phyloP scores from a whole-genome alignment of 2,888 invertebrate species.

The Andrena chrysosceles region DNA sequence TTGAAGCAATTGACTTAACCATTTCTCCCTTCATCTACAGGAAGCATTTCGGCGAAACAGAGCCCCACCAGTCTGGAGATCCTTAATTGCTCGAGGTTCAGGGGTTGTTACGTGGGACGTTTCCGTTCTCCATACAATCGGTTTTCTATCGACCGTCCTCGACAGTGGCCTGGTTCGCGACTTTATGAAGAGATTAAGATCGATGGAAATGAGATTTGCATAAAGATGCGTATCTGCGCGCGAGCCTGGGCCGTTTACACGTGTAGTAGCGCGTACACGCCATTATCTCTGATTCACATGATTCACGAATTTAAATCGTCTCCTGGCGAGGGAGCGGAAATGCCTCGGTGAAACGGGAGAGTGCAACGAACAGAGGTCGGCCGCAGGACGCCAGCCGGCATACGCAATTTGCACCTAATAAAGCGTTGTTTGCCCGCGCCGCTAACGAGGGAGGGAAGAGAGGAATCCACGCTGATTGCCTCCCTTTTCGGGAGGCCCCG shows the following conservation, averaged over 20 bases:
- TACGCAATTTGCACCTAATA: constrained; percentile 76
- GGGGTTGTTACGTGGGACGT: constrained; percentile 8
- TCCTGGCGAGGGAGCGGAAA: constrained; percentile 44
- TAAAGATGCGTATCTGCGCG: constrained; percentile 56
- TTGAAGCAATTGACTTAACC: not conserved
- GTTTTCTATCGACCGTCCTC: constrained; percentile 34
- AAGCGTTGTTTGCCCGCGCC: constrained; percentile 60
- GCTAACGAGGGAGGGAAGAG: constrained; percentile 53
- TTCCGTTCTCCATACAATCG: constrained; percentile 44
- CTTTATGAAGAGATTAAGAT: constrained; percentile 28
- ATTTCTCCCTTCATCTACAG: not conserved
- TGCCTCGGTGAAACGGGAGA: constrained; percentile 37
- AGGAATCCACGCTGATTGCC: constrained; percentile 49
- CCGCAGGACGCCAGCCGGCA: constrained; percentile 14
- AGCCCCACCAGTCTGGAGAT: not conserved
- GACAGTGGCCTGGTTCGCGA: not conserved
- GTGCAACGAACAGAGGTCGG: constrained; percentile 25
- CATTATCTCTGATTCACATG: constrained; percentile 54
- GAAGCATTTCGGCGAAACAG: not conserved
- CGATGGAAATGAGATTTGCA: constrained; percentile 43
- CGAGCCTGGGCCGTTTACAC: constrained; percentile 30
- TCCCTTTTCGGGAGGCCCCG: constrained; percentile 52
- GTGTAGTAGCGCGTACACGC: constrained; percentile 38
- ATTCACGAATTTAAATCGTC: constrained; percentile 56
- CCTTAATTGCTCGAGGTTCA: not conserved